Evolutionary conservation across 2,113 vertebrate genomes (phyloP).

Genomic region (Neoarius graeffei): DNA sequence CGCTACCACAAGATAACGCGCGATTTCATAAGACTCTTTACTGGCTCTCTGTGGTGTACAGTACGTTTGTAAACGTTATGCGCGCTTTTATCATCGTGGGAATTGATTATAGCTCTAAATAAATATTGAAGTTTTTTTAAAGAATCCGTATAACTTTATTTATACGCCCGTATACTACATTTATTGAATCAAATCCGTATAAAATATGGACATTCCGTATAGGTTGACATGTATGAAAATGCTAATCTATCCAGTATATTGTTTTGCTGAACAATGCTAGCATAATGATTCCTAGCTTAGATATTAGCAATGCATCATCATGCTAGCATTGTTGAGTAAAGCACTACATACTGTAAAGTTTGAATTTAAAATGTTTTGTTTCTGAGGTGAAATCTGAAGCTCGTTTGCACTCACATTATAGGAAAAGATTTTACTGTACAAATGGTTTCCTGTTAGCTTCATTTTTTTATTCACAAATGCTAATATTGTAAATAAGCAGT

Average conservation of each 20-base stretch:
- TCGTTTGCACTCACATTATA: background rate
- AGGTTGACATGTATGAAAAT: no score
- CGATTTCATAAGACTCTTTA: no score
- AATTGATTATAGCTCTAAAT: no score
- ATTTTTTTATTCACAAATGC: background rate
- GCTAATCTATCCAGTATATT: background rate
- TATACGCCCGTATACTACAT: no score
- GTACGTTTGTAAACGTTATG: no score
- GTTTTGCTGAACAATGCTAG: background rate
- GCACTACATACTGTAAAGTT: background rate
- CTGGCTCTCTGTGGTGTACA: no score
- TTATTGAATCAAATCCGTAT: no score
- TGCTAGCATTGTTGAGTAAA: background rate
- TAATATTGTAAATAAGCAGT: background rate
- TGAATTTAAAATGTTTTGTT: background rate
- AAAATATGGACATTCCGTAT: no score
- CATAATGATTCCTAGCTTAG: background rate
- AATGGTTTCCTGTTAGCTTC: background rate
- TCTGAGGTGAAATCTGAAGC: background rate
- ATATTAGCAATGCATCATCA: background rate
- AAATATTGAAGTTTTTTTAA: no score
- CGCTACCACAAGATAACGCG: no score
- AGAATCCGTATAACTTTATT: no score
- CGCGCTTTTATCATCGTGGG: no score
- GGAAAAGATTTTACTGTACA: background rate